phyloP scores from a whole-genome alignment of 92 coral and sea anemone genomes.

The Nematostella vectensis region DNA sequence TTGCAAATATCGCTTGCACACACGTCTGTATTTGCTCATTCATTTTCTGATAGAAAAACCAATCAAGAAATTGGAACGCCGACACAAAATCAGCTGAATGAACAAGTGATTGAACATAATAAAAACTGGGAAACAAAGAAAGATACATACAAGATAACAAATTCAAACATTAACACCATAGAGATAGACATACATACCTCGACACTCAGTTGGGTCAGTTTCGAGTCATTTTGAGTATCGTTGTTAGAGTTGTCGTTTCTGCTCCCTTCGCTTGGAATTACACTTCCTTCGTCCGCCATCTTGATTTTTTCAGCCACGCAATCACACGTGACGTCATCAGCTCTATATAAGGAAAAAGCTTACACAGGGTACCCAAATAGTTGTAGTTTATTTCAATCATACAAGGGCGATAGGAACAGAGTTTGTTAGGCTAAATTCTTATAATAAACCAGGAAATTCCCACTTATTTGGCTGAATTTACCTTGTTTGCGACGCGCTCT shows the following conservation, averaged over 20 bases:
- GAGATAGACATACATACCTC: slow-evolving; percentile 15
- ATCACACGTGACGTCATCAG: slow-evolving; percentile 80
- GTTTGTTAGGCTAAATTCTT: too few species aligned
- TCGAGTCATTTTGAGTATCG: neutral
- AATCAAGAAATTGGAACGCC: neutral
- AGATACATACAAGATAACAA: neutral
- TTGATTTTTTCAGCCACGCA: slow-evolving; percentile 89
- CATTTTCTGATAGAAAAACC: slow-evolving; percentile 26
- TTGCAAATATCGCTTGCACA: slow-evolving; percentile 52
- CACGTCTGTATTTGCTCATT: slow-evolving; percentile 51
- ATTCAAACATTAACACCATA: neutral
- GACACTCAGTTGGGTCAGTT: slow-evolving; percentile 3
- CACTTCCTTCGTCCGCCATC: slow-evolving; percentile 95
- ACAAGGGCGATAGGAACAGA: too few species aligned
- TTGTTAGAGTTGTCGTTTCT: slow-evolving; percentile 14
- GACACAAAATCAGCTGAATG: neutral
- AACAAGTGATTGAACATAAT: neutral
- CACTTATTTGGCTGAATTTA: too few species aligned
- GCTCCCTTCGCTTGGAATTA: slow-evolving; percentile 12
- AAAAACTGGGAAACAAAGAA: neutral
- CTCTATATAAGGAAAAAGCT: slow-evolving; percentile 17
- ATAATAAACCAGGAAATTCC: too few species aligned
- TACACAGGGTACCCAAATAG: slow-evolving; percentile 5
- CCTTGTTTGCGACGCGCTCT: too few species aligned
- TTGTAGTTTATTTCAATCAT: too few species aligned